Evolutionary conservation across 2,888 invertebrate species (phyloP), one percentile per base, ranked within the genome.

Genomic region (Chymomyza procnemis): DNA sequence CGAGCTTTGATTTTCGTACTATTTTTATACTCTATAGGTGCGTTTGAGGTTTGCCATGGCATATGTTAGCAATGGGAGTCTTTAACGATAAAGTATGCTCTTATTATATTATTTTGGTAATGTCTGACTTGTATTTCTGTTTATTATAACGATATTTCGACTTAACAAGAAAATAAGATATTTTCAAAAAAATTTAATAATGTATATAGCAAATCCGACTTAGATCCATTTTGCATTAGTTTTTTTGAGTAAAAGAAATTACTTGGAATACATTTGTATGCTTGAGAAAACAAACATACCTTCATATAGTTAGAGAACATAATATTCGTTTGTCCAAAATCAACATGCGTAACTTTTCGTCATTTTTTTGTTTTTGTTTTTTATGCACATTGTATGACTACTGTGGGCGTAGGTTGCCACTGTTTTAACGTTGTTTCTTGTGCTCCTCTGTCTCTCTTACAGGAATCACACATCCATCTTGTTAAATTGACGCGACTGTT

Each of bases 401-500:
- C 34, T 12, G 12, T 12, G 34, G 12, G 34, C 12, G 12, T 41
- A 41, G 34, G 9, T 41, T 41, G 34, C 34, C 3, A 9, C 12
- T 12, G 34, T 41, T 41, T 41, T 41, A 41, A 41, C 34, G 34
- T 16, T 50, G 50, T 26, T 5, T 67, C 61, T 19, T 52, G 16
- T 63, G 6, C 34, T 50, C 41, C 14, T 57, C n/a, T 16, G 6
- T 55, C 60, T 12, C 34, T 3, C 34, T 12, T 12, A 41, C 91
- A 95, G 94, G 95, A 95, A 90, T 94, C 95, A 50, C 95, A 96
- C 88, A 97, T 97, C 78, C 97, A 98, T 92, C 93, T 98, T 89
- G 95, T 98, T 80, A 98, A 98, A 92, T 92, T 98, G 88, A 98
- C 97, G 67, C 93, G 98, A 81, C 92, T 98, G 83, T 92, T 98